phyloP scores from a whole-genome alignment of 2,888 invertebrate genomes.

The Stenichneumon culpator region DNA sequence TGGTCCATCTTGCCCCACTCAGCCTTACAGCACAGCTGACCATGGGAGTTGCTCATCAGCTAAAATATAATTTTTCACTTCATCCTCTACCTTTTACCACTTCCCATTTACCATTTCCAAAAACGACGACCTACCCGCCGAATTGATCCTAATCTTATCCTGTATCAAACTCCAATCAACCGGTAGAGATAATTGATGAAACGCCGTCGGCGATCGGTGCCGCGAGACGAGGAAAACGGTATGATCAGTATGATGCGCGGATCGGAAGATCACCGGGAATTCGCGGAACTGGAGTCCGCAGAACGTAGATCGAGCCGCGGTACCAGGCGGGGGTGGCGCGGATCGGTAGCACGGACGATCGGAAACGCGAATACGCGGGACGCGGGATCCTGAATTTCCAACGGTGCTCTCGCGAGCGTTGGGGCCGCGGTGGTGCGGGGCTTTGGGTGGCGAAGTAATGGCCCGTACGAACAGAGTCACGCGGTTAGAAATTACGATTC shows the following conservation, averaged over 20 bases:
- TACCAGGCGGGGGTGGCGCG: not conserved
- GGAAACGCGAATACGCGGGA: constrained; percentile 68
- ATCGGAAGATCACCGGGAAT: constrained; percentile 39
- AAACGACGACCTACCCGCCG: not conserved
- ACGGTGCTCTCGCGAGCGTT: constrained; percentile 22
- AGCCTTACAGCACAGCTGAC: too few species aligned
- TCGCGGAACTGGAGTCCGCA: constrained; percentile 17
- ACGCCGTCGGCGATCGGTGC: not conserved
- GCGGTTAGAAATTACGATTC: constrained; percentile 83
- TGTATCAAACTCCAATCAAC: not conserved
- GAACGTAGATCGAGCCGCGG: constrained; percentile 14
- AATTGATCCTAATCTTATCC: not conserved
- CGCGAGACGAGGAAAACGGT: not conserved
- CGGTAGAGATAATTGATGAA: not conserved
- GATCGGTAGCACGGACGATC: constrained; percentile 52
- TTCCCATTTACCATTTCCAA: not conserved
- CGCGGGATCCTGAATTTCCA: constrained; percentile 63
- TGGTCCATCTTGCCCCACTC: too few species aligned
- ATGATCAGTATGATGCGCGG: constrained; percentile 1
- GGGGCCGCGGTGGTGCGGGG: constrained; percentile 6
- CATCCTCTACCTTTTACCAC: not conserved
- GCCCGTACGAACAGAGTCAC: constrained; percentile 78
- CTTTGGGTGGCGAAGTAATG: constrained; percentile 71
- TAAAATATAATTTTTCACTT: not conserved
- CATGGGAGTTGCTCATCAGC: too few species aligned